Base-by-base conservation (phyloP, 92 coral and sea anemone species). In the Zoanthus sociatus region DNA sequence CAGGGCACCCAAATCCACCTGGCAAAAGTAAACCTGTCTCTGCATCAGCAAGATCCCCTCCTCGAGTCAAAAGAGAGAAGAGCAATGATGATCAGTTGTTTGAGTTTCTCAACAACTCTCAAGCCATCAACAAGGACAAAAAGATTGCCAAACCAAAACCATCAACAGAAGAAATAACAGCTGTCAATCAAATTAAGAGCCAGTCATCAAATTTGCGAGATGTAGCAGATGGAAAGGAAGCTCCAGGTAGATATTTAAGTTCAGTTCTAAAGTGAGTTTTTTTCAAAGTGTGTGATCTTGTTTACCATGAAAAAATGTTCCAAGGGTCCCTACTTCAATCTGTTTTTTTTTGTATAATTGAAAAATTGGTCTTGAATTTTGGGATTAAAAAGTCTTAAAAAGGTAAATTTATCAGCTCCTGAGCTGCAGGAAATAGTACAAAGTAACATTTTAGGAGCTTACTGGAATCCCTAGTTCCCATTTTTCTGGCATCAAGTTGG, bases 51-150 rank as follows among this genome's bases (percentile, higher is more conserved):
- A 87, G 97, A 64, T 87, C 93, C 60, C 93, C 91, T 60, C 90
- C 96, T 14, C 90, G 90, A 78, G 88, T 90, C 48, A 64, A 75
- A 61, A 86, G 55, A 72, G 94, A 88, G 64, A 87, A 93, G 47
- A 92, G 92, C 63, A 91, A 74, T 87, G 99, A 97, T 89, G 99
- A 97, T 53, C 96, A 94, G 86, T 75, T 94, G 89, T 97, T 97
- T 86, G 97, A 93, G 87, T 97, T 97, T 77, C 90, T 97, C 10
- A 97, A 97, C 93, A 97, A 94, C 81, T 89, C 92, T 78, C 87
- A 89, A 18, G 91, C 95, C 17, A 45, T 91, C 50, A 78, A 90
- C 9, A 94, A 93, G 84, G 96, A 93, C 21, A 92, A 83, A 81
- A 95, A 88, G 64, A 67, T 79, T 70, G 70, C 82, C 15, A 96